A percentile compares a stretch with the other conserved stretches of the same genome.
These are phyloP conservation scores for Parauchenoglanis ngamensis DNA, from an alignment of 2,797 vertebrate genomes.

Conservation along the genomic window DNA sequence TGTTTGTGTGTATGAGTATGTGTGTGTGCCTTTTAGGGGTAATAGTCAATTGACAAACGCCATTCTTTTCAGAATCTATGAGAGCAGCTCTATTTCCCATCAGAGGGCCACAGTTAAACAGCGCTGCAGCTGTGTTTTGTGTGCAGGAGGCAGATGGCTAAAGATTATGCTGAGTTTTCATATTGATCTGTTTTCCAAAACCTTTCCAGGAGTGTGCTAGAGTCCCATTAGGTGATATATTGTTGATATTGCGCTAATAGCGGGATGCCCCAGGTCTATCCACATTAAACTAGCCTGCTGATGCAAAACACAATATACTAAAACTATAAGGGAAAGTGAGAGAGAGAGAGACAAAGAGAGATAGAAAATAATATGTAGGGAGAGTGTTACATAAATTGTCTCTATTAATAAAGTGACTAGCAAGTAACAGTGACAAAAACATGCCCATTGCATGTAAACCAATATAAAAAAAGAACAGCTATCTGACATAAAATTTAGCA, in stretches of 20 bases:
- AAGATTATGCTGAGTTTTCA: constrained; percentile 57
- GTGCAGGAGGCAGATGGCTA: constrained; percentile 54
- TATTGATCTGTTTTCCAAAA: constrained; percentile 58
- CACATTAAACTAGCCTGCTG: constrained; percentile 31
- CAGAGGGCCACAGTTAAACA: constrained; percentile 49
- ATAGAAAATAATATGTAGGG: constrained; percentile 14
- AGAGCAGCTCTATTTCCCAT: constrained; percentile 37
- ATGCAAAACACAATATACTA: constrained; percentile 43
- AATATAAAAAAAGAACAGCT: neutral
- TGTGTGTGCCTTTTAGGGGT: constrained; percentile 1
- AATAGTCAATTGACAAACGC: constrained; percentile 29
- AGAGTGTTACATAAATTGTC: constrained; percentile 54
- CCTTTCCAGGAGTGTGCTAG: constrained; percentile 47
- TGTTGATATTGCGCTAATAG: constrained; percentile 48
- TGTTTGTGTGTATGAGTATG: constrained; percentile 9
- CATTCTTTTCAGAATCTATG: constrained; percentile 22
- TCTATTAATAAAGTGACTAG: constrained; percentile 52
- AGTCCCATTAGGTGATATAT: constrained; percentile 48
- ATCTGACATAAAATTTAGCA: neutral
- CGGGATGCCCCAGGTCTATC: constrained; percentile 40
- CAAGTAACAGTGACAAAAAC: constrained; percentile 40
- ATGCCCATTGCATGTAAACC: constrained; percentile 17
- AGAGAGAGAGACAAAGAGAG: constrained; percentile 19
- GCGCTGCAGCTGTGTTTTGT: constrained; percentile 48
- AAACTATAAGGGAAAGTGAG: constrained; percentile 40